Percentiles rank a stretch among this genome's conserved stretches.
These are phyloP conservation scores for Leucosticte australis DNA, from an alignment of 2,113 vertebrate genomes.

Conservation along the genomic window DNA sequence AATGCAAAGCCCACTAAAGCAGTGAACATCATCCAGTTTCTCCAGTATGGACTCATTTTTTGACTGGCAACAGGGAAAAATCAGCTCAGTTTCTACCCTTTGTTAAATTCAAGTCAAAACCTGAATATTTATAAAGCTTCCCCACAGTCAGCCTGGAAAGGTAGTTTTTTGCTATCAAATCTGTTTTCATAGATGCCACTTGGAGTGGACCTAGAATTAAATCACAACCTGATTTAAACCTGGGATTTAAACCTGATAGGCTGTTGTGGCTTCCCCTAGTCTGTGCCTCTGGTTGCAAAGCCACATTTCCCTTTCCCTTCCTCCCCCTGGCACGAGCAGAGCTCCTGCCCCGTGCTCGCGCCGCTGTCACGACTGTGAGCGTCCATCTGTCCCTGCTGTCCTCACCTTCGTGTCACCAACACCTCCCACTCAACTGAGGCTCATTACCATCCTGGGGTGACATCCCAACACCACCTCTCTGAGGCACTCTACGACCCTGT, in stretches of 20 bases:
- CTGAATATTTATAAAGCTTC: neutral
- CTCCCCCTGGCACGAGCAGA: neutral
- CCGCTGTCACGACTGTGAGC: rapidly evolving
- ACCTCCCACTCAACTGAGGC: neutral
- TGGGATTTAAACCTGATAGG: neutral
- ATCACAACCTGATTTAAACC: neutral
- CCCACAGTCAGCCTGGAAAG: neutral
- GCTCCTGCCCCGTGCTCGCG: rapidly evolving
- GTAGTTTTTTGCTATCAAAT: neutral
- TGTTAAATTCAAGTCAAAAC: neutral
- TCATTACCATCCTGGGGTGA: neutral
- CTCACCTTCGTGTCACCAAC: neutral
- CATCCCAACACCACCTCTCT: neutral
- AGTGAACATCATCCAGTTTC: neutral
- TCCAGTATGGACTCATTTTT: neutral
- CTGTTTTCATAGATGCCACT: neutral
- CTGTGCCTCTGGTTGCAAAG: neutral
- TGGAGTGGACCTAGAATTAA: neutral
- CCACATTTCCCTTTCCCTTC: neutral
- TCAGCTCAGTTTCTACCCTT: neutral
- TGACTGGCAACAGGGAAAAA: neutral
- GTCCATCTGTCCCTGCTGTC: neutral
- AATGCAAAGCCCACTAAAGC: neutral
- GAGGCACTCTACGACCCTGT: neutral
- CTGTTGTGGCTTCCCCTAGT: neutral